phyloP scores from a whole-genome alignment of 1,140 invertebrate species.

The Andrena cerasifolii region DNA sequence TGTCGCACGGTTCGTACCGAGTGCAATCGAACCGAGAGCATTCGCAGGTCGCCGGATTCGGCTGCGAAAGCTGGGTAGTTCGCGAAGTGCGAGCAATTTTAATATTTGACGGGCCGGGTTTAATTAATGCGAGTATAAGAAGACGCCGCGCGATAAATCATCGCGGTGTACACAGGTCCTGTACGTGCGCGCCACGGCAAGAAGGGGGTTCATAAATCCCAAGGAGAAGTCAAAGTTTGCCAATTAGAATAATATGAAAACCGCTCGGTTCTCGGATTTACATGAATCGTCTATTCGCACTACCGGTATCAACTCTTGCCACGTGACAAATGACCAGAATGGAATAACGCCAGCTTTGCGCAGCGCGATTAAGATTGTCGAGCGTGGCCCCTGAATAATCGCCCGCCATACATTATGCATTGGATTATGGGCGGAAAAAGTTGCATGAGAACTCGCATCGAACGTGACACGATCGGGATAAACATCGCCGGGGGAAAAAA shows the following conservation, averaged over 20 bases:
- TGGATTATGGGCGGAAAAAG: conserved; percentile 8
- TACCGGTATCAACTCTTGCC: conserved; percentile 40
- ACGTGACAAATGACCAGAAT: conserved; percentile 48
- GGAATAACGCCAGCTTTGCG: conserved; percentile 45
- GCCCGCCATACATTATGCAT: conserved; percentile 35
- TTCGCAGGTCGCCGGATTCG: background rate
- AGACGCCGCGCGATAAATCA: conserved; percentile 33
- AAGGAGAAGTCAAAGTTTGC: conserved; percentile 44
- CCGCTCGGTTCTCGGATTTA: conserved; percentile 45
- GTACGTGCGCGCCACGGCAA: conserved; percentile 14
- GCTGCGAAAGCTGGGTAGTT: background rate
- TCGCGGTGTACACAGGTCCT: background rate
- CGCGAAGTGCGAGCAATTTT: background rate
- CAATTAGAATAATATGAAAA: conserved; percentile 56
- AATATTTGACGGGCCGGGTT: conserved; percentile 28
- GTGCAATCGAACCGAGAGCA: no score
- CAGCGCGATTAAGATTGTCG: conserved; percentile 34
- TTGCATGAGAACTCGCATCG: background rate
- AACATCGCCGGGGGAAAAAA: background rate
- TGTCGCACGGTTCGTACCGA: no score
- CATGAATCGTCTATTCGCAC: conserved; percentile 49
- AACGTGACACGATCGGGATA: background rate
- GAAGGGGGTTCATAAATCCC: conserved; percentile 48
- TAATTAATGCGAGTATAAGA: conserved; percentile 36
- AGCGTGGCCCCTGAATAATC: conserved; percentile 16